phyloP scores from a whole-genome alignment of 2,797 vertebrate genomes.

The Pipistrellus pygmaeus region DNA sequence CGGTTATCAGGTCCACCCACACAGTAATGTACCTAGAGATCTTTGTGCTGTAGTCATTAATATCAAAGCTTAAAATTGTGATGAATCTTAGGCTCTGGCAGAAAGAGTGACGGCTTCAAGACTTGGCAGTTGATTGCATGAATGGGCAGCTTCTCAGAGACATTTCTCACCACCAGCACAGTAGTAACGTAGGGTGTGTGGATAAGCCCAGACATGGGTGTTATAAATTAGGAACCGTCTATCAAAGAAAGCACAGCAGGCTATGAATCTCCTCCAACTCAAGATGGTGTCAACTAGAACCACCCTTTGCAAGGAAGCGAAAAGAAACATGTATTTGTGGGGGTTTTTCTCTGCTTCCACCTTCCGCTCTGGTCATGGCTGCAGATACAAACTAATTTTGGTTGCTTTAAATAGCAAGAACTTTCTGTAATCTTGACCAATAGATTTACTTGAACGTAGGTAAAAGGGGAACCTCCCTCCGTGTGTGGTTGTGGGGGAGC shows the following conservation, averaged over 20 bases:
- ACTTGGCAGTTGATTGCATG: neutral
- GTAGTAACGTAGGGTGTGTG: neutral
- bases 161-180: neutral
- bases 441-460: neutral
- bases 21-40: neutral
- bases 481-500: neutral
- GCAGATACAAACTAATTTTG: neutral
- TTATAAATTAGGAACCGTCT: neutral
- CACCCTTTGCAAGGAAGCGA: neutral
- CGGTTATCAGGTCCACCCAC: neutral
- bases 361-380: neutral
- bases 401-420: neutral
- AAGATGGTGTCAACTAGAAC: neutral
- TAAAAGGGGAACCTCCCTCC: neutral
- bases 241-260: neutral
- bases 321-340: neutral
- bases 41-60: neutral
- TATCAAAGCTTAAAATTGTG: neutral
- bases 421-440: neutral
- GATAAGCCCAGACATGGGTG: neutral
- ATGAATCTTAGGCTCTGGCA: neutral
- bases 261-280: neutral
- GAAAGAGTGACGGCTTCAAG: neutral
- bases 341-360: slow-evolving; percentile 9
- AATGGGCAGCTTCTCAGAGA: neutral